phyloP scores from a whole-genome alignment of 64 coral and sea anemone species.

The Pocillopora damicornis region DNA sequence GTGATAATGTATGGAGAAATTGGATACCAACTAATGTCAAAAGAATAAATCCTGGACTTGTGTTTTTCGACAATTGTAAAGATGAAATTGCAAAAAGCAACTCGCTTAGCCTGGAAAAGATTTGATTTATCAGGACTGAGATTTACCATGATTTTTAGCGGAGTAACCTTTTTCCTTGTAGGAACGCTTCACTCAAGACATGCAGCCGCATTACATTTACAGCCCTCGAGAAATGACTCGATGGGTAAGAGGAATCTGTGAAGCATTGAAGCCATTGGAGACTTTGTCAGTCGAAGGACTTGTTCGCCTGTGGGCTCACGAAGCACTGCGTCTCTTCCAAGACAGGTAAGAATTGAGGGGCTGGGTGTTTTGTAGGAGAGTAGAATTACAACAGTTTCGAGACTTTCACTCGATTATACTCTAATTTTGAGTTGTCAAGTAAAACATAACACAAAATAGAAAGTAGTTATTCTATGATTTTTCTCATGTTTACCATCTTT shows the following conservation, averaged over 20 bases:
- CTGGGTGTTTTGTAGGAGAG: neutral
- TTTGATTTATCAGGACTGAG: too few relatives aligned
- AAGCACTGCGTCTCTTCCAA: constrained; percentile 92
- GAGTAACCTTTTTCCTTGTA: neutral
- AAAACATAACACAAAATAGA: too few relatives aligned
- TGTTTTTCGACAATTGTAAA: too few relatives aligned
- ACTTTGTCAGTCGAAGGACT: constrained; percentile 81
- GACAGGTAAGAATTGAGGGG: constrained; percentile 66
- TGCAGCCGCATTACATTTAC: constrained; percentile 99
- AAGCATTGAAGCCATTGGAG: constrained; percentile 90
- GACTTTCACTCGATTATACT: too few relatives aligned
- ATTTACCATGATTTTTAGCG: neutral
- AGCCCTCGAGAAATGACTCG: constrained; percentile 98
- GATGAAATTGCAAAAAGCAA: too few relatives aligned
- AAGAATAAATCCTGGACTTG: too few relatives aligned
- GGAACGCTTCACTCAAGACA: constrained; percentile 98
- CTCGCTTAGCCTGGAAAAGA: too few relatives aligned
- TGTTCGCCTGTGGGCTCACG: constrained; percentile 94
- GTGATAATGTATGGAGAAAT: too few relatives aligned
- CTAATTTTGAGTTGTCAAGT: too few relatives aligned
- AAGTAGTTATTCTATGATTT: too few relatives aligned
- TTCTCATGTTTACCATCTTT: too few relatives aligned
- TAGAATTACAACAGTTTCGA: neutral
- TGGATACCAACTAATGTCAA: too few relatives aligned
- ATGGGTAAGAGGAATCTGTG: constrained; percentile 95